These are phyloP conservation scores for Drosophila watanabei DNA, from an alignment of 1,140 invertebrate species.

Conservation along the genomic window DNA sequence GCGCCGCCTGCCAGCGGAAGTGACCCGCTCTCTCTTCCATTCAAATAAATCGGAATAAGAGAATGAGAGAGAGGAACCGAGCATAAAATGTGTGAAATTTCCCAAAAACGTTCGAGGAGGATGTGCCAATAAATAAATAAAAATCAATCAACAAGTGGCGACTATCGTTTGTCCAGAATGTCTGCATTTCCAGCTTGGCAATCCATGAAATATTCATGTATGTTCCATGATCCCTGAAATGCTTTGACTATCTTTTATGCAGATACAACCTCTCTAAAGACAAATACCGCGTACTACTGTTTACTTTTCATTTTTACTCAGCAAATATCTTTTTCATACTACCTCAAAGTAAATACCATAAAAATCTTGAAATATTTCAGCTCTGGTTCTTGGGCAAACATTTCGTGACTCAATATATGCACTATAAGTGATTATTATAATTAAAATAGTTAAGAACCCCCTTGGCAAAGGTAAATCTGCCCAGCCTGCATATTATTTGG, in stretches of 20 bases:
- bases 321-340: constrained; percentile 1
- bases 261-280: background rate
- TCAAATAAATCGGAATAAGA: constrained; percentile 39
- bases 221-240: background rate
- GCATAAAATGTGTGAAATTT: constrained; percentile 37
- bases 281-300: background rate
- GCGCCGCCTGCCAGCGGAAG: constrained; percentile 28
- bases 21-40: constrained; percentile 31
- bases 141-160: constrained; percentile 80
- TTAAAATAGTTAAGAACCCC: constrained; percentile 61
- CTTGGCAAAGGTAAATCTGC: constrained; percentile 23
- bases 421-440: constrained; percentile 70
- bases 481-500: constrained; percentile 47
- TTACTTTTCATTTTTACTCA: background rate
- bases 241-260: background rate
- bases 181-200: background rate
- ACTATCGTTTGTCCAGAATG: background rate
- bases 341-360: background rate
- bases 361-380: background rate
- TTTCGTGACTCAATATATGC: constrained; percentile 5
- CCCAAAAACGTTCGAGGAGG: background rate
- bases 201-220: background rate
- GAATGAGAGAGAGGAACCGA: background rate
- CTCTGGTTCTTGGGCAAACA: background rate
- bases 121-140: constrained; percentile 57